Evolutionary conservation across 2,888 invertebrate species (phyloP), one percentile per base, ranked within the genome.

Genomic region (Drosophila niveifrons): DNA sequence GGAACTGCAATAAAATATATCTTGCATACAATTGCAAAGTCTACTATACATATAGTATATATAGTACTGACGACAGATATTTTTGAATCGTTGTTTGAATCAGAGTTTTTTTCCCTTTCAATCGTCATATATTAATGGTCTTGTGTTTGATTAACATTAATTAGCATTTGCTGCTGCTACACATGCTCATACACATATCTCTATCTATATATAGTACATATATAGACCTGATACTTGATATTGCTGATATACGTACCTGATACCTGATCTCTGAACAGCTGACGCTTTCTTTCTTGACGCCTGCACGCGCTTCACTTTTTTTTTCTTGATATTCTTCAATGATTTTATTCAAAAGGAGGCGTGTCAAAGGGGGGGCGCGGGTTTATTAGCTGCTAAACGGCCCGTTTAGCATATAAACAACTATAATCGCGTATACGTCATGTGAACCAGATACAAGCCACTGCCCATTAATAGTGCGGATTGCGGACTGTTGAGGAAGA

Each of bases 101-200:
- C 47, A 18, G 39, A 18, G 39, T 23, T 69, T 62, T 68, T 51
- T 47, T 53, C 46, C 51, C 50, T 67, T 57, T 47, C 53, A 47
- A 43, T 18, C 65, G 64, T 57, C 72, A 63, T 52, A 57, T 23
- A 52, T 62, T 59, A 43, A 62, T 47, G 34, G 44, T 18, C 62
- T 75, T 63, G 62, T 75, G 80, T 36, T 52, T 23, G 53, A 78
- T 74, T 74, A 74, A 62, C 74, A 74, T 74, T 63, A n/a, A 75
- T 75, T 79, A 69, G 63, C 75, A 79, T 79, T 52, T 34, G 36
- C 36, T 34, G 36, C 36, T 4, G 44, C 17, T 50, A 43, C 59
- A 43, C 15, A 23, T 50, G 31, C 59, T 31, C 15, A 23, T 15
- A 39, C 55, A 47, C 9, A 34, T n/a, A 47, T 15, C 39, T 36